A percentile compares a stretch with the other conserved stretches of the same genome.
Evolutionary conservation across 2,888 invertebrate species (phyloP).

Genomic region (Eupithecia exiguata): DNA sequence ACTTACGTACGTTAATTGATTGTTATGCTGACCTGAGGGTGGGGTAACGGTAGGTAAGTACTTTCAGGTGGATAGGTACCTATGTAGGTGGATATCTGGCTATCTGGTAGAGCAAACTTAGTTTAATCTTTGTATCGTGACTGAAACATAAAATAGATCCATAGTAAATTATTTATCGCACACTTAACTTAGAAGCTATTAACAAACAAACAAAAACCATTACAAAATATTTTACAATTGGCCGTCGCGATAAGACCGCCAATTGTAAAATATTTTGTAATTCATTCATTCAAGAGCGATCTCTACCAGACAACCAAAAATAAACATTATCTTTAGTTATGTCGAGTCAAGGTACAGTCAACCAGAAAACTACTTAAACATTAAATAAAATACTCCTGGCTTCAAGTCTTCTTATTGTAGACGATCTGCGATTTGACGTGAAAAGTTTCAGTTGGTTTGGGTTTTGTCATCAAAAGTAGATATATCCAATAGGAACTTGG

Average conservation of each 20-base stretch:
- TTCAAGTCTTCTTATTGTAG: neutral
- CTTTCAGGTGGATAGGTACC: neutral
- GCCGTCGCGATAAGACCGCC: too few relatives aligned
- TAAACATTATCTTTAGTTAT: neutral
- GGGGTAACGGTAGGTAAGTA: neutral
- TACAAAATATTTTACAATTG: neutral
- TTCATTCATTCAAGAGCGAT: too few relatives aligned
- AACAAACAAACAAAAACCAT: neutral
- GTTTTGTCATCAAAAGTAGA: neutral
- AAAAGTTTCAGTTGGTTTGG: neutral
- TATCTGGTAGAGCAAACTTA: neutral
- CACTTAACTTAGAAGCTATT: neutral
- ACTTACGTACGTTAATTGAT: neutral
- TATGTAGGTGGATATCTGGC: neutral
- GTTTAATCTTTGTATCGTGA: constrained; percentile 25
- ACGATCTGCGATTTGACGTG: neutral
- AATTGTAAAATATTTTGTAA: too few relatives aligned
- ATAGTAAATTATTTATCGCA: neutral
- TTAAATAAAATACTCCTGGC: neutral
- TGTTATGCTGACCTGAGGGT: constrained; percentile 1
- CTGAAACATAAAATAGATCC: constrained; percentile 20
- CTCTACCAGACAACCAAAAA: too few relatives aligned
- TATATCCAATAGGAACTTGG: neutral
- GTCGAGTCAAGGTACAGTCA: neutral
- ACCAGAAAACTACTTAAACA: neutral